A percentile compares a stretch with the other conserved stretches of the same genome.
Evolutionary conservation across 1,140 invertebrate species (phyloP).

Genomic region (Drosophila equinoxialis): DNA sequence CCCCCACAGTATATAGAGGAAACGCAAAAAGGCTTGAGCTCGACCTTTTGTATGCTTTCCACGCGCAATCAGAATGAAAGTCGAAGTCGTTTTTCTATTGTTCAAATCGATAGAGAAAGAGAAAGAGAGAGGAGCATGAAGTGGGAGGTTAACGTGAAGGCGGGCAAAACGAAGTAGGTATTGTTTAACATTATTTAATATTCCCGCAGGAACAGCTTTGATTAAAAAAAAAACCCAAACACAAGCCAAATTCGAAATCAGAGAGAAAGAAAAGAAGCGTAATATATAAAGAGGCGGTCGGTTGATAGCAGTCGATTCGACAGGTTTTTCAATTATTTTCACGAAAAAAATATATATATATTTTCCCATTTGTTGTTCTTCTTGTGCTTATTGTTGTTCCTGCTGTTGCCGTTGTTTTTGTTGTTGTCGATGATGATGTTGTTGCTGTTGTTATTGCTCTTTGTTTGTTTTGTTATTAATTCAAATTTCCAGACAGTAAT

Average conservation of each 20-base stretch:
- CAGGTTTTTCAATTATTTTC: constrained; percentile 79
- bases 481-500: constrained; percentile 82
- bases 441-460: constrained; percentile 30
- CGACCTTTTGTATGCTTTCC: constrained; percentile 67
- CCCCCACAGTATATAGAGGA: background rate
- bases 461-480: constrained; percentile 67
- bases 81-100: constrained; percentile 52
- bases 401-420: constrained; percentile 19
- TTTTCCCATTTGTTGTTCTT: constrained; percentile 43
- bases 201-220: constrained; percentile 69
- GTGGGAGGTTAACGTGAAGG: background rate
- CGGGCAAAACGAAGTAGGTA: constrained; percentile 30
- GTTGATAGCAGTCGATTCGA: constrained; percentile 64
- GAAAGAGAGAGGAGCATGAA: too few species aligned
- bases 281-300: constrained; percentile 22
- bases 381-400: constrained; percentile 38
- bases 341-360: background rate
- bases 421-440: constrained; percentile 42
- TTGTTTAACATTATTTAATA: constrained; percentile 77
- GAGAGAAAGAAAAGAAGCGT: constrained; percentile 48
- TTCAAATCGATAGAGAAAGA: constrained; percentile 31
- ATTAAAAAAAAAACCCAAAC: constrained; percentile 60
- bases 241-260: constrained; percentile 4
- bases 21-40: constrained; percentile 67
- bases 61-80: constrained; percentile 29